A percentile compares a stretch with the other conserved stretches of the same genome.
Evolutionary conservation across 1,140 invertebrate species (phyloP).

Genomic region (Aradophagus sp.): DNA sequence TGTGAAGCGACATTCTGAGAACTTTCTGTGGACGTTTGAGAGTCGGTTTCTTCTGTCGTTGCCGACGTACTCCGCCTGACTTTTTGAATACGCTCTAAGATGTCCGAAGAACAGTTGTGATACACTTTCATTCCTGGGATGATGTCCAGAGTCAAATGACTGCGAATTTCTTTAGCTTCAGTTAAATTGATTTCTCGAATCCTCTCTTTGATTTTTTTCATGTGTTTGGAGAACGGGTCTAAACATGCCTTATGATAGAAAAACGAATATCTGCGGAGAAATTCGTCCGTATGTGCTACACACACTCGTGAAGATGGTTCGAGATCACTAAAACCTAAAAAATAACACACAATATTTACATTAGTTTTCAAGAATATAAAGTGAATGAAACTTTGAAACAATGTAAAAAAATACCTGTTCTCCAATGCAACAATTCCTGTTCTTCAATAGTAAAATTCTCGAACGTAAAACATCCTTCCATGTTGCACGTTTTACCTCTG

Average conservation of each 20-base stretch:
- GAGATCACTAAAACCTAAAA: not conserved
- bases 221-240: slow-evolving; percentile 7
- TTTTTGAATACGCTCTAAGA: not conserved
- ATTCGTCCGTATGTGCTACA: slow-evolving; percentile 3
- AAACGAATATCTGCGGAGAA: slow-evolving; percentile 4
- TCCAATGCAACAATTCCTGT: slow-evolving; percentile 9
- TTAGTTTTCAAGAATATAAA: not conserved
- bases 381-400: not conserved
- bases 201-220: not conserved
- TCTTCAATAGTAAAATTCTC: slow-evolving; percentile 2
- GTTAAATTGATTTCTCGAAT: slow-evolving; percentile 4
- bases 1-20: not conserved
- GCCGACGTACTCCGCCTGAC: not conserved
- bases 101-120: not conserved
- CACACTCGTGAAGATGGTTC: not conserved
- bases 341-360: not conserved
- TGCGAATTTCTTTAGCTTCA: not conserved
- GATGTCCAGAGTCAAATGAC: not conserved
- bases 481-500: not conserved
- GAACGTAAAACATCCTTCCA: slow-evolving; percentile 1
- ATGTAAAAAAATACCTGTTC: slow-evolving; percentile 10
- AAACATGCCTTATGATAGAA: slow-evolving; percentile 3
- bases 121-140: slow-evolving; percentile 6
- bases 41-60: no score
- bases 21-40: no score